Conservation (phyloP, 2,888 invertebrate genomes). For the Eumacrocentrus americanus region DNA sequence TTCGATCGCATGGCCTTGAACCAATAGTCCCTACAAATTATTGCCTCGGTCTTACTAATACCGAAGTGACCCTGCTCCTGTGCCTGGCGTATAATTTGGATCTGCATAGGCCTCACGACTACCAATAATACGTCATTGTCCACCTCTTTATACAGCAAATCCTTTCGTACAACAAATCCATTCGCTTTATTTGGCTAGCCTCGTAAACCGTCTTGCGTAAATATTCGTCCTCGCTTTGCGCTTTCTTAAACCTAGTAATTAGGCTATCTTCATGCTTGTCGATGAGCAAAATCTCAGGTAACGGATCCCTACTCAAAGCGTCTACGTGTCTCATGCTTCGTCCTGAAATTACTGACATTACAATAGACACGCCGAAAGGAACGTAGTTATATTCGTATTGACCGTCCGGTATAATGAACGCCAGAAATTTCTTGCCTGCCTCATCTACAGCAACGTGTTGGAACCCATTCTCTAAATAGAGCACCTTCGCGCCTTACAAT, state of each 20-base stretch:
- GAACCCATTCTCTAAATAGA: conserved; percentile 41
- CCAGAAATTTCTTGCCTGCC: conserved; percentile 37
- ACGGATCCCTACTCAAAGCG: conserved; percentile 34
- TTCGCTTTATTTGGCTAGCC: no score
- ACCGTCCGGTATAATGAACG: conserved; percentile 40
- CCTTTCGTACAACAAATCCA: no score
- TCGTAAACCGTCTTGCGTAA: conserved; percentile 13
- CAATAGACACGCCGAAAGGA: conserved; percentile 43
- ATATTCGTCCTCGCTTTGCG: conserved; percentile 18
- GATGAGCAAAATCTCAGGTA: not conserved
- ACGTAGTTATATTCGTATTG: conserved; percentile 39
- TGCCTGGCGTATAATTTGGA: conserved; percentile 24
- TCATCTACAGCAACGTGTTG: conserved; percentile 41
- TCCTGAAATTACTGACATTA: no score
- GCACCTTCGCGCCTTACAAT: conserved; percentile 24
- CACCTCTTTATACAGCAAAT: conserved; percentile 18
- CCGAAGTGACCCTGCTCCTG: conserved; percentile 28
- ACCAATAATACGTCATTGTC: conserved; percentile 18
- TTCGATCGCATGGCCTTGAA: conserved; percentile 24
- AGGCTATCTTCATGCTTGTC: conserved; percentile 5
- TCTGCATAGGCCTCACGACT: conserved; percentile 24
- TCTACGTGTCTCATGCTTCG: conserved; percentile 36
- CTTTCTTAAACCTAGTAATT: conserved; percentile 17
- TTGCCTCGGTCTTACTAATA: conserved; percentile 13
- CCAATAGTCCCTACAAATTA: conserved; percentile 27